These are phyloP conservation scores for Pollimyrus isidori DNA, from an alignment of 2,113 vertebrate genomes.

Conservation along the genomic window DNA sequence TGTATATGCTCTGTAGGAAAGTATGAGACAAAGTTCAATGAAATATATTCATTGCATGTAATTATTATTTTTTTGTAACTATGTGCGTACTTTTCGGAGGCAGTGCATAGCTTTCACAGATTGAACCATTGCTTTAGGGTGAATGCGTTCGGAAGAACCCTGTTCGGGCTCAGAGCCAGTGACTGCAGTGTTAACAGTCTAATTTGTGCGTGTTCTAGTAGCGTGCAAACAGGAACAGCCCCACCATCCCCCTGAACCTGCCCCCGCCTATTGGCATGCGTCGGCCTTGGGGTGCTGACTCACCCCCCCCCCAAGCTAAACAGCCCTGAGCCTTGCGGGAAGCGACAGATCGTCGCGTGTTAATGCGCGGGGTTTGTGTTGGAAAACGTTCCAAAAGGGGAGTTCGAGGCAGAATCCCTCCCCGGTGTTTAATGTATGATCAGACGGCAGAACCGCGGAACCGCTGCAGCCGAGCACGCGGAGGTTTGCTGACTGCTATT, in stretches of 20 bases:
- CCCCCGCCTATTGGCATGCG: background rate
- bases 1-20: too few species aligned
- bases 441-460: slow-evolving; percentile 1
- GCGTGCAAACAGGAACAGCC: background rate
- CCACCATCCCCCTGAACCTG: too few species aligned
- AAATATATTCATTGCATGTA: too few species aligned
- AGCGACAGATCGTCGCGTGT: background rate
- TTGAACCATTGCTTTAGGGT: background rate
- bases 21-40: too few species aligned
- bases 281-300: background rate
- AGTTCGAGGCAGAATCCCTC: background rate
- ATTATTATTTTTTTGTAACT: too few species aligned
- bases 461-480: background rate
- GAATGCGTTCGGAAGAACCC: slow-evolving; percentile 7
- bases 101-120: too few species aligned
- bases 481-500: background rate
- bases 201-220: background rate
- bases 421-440: background rate
- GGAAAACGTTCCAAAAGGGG: background rate
- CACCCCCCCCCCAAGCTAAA: background rate
- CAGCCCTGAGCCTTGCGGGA: background rate
- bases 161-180: slow-evolving; percentile 12
- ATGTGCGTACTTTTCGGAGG: too few species aligned
- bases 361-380: slow-evolving; percentile 12
- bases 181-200: slow-evolving; percentile 16